These are phyloP conservation scores for Channa maculata DNA, from an alignment of 2,113 vertebrate genomes.

Conservation along the genomic window DNA sequence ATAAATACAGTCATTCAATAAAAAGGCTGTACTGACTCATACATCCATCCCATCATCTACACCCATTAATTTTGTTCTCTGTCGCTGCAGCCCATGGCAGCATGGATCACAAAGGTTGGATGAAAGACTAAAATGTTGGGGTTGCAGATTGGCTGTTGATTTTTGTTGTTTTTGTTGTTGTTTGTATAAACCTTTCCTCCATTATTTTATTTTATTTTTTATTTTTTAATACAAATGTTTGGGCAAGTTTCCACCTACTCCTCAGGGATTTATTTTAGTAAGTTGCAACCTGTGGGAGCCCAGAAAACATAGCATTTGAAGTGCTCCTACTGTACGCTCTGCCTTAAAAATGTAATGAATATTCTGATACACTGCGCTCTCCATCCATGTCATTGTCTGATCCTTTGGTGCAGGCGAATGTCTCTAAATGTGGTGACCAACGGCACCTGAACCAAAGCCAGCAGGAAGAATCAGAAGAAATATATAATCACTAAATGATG, in stretches of 20 bases:
- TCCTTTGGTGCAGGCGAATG: not conserved
- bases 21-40: constrained; percentile 8
- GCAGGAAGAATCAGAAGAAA: not conserved
- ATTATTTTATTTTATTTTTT: no score
- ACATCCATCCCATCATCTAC: not conserved
- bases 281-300: not conserved
- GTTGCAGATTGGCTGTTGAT: no score
- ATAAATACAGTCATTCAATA: constrained; percentile 1
- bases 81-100: not conserved
- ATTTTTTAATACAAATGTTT: no score
- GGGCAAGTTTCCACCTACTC: not conserved
- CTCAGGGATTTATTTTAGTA: not conserved
- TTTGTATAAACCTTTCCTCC: no score
- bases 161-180: no score
- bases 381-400: not conserved
- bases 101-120: not conserved
- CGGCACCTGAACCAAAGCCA: not conserved
- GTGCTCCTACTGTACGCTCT: not conserved
- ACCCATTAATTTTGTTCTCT: not conserved
- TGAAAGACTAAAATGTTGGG: not conserved
- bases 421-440: not conserved
- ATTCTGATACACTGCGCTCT: not conserved
- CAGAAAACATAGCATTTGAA: not conserved
- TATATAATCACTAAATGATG: not conserved
- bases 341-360: not conserved